These are phyloP conservation scores for Perizoma affinitatum DNA, from an alignment of 2,888 invertebrate species.

Conservation along the genomic window DNA sequence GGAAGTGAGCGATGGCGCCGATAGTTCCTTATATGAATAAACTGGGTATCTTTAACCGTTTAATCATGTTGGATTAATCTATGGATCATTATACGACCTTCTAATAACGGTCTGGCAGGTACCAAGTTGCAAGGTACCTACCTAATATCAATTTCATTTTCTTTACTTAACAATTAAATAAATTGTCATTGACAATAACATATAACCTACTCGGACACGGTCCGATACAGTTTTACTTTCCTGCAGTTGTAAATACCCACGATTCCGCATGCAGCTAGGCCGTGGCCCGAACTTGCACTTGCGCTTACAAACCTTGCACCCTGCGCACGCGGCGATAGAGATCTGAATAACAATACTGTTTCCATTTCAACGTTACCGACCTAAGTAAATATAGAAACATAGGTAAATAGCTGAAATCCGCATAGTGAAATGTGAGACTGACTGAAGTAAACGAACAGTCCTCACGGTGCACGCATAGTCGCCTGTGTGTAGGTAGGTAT, in stretches of 20 bases:
- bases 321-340: conserved; percentile 55
- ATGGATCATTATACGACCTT: too few species aligned
- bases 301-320: conserved; percentile 54
- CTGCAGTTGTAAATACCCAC: conserved; percentile 53
- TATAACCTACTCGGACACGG: conserved; percentile 41
- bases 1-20: too few species aligned
- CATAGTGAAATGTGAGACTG: conserved; percentile 69
- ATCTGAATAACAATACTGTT: conserved; percentile 47
- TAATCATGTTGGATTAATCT: too few species aligned
- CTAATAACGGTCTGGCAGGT: too few species aligned
- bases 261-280: conserved; percentile 59
- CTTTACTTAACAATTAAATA: too few species aligned
- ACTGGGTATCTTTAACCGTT: too few species aligned
- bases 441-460: conserved; percentile 42
- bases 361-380: conserved; percentile 39
- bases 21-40: too few species aligned
- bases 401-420: conserved; percentile 53
- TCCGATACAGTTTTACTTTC: conserved; percentile 72
- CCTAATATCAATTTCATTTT: too few species aligned
- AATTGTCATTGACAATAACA: too few species aligned
- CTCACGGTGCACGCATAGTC: conserved; percentile 63
- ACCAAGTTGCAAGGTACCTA: too few species aligned
- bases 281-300: conserved; percentile 29
- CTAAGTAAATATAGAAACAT: conserved; percentile 16
- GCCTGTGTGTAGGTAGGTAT: conserved; percentile 45